Conservation (phyloP, 2,113 vertebrate genomes). For the Acanthisitta chloris region DNA sequence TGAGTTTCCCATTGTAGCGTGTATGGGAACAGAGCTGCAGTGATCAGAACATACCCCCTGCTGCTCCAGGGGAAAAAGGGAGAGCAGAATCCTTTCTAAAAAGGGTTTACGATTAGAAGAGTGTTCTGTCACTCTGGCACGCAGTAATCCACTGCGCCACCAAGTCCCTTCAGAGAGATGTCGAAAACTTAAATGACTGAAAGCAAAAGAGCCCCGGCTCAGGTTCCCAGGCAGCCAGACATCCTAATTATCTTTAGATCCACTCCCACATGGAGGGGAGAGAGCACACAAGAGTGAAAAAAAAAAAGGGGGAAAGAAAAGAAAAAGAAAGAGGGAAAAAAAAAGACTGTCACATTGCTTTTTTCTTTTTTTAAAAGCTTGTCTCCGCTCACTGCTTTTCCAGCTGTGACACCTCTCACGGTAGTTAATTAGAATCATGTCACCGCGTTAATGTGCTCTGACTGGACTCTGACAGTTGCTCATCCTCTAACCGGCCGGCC, state of each 20-base stretch:
- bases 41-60: conserved; percentile 80
- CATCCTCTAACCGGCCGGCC: conserved; percentile 21
- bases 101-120: conserved; percentile 71
- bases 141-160: conserved; percentile 77
- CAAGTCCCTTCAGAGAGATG: conserved; percentile 80
- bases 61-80: conserved; percentile 69
- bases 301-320: background rate
- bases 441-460: conserved; percentile 85
- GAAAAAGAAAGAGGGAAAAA: conserved; percentile 9
- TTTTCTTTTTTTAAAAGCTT: conserved; percentile 79
- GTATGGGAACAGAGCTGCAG: conserved; percentile 60
- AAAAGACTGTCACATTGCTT: conserved; percentile 82
- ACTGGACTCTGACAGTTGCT: conserved; percentile 79
- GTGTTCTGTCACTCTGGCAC: conserved; percentile 72
- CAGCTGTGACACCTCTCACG: conserved; percentile 84
- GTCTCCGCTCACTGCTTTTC: conserved; percentile 75
- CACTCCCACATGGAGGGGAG: conserved; percentile 74
- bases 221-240: conserved; percentile 74
- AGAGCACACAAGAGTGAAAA: conserved; percentile 62
- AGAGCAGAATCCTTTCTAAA: conserved; percentile 67
- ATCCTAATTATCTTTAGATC: conserved; percentile 82
- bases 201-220: conserved; percentile 73
- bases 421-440: conserved; percentile 89
- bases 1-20: conserved; percentile 58
- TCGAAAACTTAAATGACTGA: conserved; percentile 80